phyloP scores from a whole-genome alignment of 2,113 vertebrate genomes.

The Semnornis frantzii region DNA sequence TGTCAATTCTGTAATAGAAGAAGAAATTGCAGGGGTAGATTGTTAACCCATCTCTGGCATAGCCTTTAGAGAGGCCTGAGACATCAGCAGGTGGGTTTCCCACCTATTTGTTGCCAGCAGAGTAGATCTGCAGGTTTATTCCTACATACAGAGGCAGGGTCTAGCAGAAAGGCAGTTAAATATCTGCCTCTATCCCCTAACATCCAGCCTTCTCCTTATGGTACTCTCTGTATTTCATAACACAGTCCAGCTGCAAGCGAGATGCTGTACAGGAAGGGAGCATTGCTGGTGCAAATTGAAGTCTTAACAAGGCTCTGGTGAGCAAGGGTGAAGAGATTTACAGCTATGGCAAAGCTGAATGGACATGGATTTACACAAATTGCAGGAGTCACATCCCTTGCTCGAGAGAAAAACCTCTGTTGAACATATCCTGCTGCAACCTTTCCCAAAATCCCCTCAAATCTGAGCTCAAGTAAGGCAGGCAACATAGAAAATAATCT shows the following conservation, averaged over 20 bases:
- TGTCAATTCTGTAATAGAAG: not conserved
- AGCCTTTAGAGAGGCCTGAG: not conserved
- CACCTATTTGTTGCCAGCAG: slow-evolving; percentile 52
- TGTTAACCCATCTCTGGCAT: not conserved
- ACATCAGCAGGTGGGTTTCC: slow-evolving; percentile 31
- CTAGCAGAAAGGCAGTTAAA: not conserved
- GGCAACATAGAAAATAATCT: accelerated
- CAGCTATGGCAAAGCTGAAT: not conserved
- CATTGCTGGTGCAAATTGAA: not conserved
- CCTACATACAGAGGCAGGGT: not conserved
- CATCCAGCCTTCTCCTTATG: not conserved
- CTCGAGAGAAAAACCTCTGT: not conserved
- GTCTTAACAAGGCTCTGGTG: not conserved
- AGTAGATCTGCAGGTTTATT: not conserved
- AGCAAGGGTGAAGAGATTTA: not conserved
- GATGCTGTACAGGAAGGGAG: not conserved
- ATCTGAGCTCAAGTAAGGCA: not conserved
- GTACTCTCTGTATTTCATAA: not conserved
- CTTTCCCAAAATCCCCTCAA: not conserved
- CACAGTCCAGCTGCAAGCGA: not conserved
- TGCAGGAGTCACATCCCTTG: not conserved
- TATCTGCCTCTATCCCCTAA: not conserved
- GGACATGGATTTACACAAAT: not conserved
- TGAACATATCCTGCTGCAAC: not conserved
- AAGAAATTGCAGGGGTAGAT: not conserved